Percentiles rank a stretch among this genome's conserved stretches.
Conservation (phyloP, 2,113 vertebrate species). For the Pongo abelii region DNA sequence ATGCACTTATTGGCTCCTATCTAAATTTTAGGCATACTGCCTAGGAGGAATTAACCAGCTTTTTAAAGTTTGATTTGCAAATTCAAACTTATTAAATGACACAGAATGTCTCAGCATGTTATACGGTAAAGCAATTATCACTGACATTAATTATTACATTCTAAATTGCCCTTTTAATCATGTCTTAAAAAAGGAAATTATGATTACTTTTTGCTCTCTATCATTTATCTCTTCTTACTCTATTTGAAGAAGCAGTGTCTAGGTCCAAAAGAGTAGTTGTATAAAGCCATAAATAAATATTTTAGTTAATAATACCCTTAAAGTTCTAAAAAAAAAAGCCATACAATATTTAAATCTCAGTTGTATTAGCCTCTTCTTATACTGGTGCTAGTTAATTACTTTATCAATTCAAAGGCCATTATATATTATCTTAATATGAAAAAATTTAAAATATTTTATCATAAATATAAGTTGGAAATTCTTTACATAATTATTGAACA, state of each 20-base stretch:
- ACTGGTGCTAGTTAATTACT: background rate
- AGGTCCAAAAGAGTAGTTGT: slow-evolving; percentile 2
- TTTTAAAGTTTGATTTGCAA: slow-evolving; percentile 47
- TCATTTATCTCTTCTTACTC: slow-evolving; percentile 47
- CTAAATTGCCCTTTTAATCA: slow-evolving; percentile 69
- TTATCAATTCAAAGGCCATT: background rate
- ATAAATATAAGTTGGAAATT: background rate
- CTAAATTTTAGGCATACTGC: background rate
- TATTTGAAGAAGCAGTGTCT: slow-evolving; percentile 40
- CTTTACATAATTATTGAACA: background rate
- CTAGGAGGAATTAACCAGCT: slow-evolving; percentile 31
- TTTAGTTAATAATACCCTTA: slow-evolving; percentile 51
- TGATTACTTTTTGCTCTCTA: slow-evolving; percentile 53
- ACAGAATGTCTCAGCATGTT: slow-evolving; percentile 60
- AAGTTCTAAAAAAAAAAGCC: background rate
- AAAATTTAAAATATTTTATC: background rate
- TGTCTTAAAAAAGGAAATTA: slow-evolving; percentile 57
- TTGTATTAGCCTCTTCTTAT: slow-evolving; percentile 1
- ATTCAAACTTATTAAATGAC: slow-evolving; percentile 50
- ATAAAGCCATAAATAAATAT: slow-evolving; percentile 27
- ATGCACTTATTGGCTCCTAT: background rate
- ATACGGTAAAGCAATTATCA: slow-evolving; percentile 60
- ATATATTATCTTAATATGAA: background rate
- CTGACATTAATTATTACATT: slow-evolving; percentile 69
- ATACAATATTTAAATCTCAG: slow-evolving; percentile 38